Evolutionary conservation across 2,888 invertebrate genomes (phyloP).

Genomic region (Pseudococcus longispinus): DNA sequence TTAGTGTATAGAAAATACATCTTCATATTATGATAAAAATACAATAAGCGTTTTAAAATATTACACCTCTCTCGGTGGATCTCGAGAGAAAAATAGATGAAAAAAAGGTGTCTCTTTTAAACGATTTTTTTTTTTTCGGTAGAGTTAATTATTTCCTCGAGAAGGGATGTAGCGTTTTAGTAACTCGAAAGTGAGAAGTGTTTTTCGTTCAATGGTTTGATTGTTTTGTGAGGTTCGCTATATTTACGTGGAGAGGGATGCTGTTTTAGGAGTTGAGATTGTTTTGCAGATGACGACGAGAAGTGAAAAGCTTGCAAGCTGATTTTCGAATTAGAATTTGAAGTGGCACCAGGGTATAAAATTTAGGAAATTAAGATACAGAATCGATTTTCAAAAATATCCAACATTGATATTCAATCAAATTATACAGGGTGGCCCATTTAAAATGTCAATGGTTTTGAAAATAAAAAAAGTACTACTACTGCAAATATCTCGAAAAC

Average conservation of each 20-base stretch:
- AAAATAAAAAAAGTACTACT: too few relatives aligned
- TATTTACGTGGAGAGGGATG: background rate
- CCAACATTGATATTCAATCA: too few relatives aligned
- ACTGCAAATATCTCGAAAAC: too few relatives aligned
- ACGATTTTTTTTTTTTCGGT: background rate
- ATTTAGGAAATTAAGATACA: too few relatives aligned
- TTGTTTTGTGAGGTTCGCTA: background rate
- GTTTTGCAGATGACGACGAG: too few relatives aligned
- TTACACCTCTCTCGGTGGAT: background rate
- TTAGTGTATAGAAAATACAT: constrained; percentile 15
- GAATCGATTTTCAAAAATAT: too few relatives aligned
- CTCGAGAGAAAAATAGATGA: background rate
- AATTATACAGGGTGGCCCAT: too few relatives aligned
- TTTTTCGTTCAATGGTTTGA: background rate
- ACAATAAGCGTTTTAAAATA: constrained; percentile 5
- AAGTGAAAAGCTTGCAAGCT: too few relatives aligned
- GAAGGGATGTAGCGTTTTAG: background rate
- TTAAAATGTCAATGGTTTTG: too few relatives aligned
- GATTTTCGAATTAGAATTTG: too few relatives aligned
- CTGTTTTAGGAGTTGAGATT: background rate
- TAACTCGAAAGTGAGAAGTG: background rate
- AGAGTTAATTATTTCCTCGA: background rate
- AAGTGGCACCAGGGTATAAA: too few relatives aligned
- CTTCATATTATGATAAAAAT: constrained; percentile 23
- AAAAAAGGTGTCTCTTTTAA: constrained; percentile 20